Percentiles rank a stretch among this genome's conserved stretches.
Evolutionary conservation across 1,140 invertebrate genomes (phyloP).

Genomic region (Lordiphosa stackelbergi): DNA sequence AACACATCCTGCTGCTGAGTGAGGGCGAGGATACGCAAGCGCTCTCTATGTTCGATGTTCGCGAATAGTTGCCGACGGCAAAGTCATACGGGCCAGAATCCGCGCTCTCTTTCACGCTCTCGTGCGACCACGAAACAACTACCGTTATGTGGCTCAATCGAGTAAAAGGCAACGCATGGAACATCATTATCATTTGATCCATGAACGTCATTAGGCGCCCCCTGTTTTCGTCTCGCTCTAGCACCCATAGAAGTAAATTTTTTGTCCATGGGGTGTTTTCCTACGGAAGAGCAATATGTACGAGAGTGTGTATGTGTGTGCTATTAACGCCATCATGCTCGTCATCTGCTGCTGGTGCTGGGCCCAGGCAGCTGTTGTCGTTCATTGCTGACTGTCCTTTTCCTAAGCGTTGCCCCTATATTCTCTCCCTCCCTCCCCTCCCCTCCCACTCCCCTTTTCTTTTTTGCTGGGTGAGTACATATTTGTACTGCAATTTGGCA

Average conservation of each 20-base stretch:
- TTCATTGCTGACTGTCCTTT: constrained; percentile 63
- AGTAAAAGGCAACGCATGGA: constrained; percentile 20
- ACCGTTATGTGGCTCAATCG: constrained; percentile 36
- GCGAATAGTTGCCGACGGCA: constrained; percentile 32
- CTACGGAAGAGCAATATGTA: constrained; percentile 29
- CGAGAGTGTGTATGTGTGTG: constrained; percentile 3
- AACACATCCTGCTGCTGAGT: constrained; percentile 22
- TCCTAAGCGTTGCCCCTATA: constrained; percentile 63
- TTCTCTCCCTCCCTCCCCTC: constrained; percentile 1
- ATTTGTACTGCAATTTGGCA: constrained; percentile 75
- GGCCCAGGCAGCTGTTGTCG: constrained; percentile 4
- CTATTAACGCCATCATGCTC: constrained; percentile 57
- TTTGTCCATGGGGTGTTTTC: constrained; percentile 27
- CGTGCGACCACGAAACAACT: constrained; percentile 35
- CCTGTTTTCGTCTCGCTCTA: constrained; percentile 25
- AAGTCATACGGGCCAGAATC: constrained; percentile 32
- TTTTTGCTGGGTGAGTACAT: constrained; percentile 39
- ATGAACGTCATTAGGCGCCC: constrained; percentile 29
- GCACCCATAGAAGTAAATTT: constrained; percentile 13
- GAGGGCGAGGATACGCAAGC: constrained; percentile 32
- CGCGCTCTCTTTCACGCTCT: constrained; percentile 58
- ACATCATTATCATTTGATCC: constrained; percentile 54
- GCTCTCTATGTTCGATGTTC: constrained; percentile 12
- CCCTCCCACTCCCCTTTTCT: background rate
- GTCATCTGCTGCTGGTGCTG: constrained; percentile 21